Conservation (phyloP, 2,113 vertebrate species). For the Zosterops japonicus region DNA sequence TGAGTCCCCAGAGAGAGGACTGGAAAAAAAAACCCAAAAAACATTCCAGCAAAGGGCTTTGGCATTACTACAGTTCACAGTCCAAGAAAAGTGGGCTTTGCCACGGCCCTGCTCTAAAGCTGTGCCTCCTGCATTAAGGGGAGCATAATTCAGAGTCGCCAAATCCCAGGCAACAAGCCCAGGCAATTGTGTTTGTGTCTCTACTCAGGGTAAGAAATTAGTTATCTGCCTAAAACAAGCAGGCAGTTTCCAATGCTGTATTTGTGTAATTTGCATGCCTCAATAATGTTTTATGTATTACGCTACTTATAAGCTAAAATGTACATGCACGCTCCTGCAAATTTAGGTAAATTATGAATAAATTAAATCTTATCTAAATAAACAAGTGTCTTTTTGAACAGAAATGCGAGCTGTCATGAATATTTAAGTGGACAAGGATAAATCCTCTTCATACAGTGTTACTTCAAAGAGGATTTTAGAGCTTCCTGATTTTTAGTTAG, state of each 20-base stretch:
- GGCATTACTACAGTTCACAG: not conserved
- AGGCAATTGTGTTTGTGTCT: constrained; percentile 56
- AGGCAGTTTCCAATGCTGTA: constrained; percentile 47
- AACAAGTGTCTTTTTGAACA: constrained; percentile 84
- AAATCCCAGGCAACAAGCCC: constrained; percentile 40
- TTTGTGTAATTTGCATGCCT: constrained; percentile 75
- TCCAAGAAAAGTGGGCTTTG: not conserved
- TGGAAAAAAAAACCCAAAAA: not conserved
- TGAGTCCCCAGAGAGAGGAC: rapidly evolving
- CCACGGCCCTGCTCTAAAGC: not conserved
- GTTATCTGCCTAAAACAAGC: constrained; percentile 77
- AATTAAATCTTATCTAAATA: constrained; percentile 88
- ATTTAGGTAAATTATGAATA: constrained; percentile 87
- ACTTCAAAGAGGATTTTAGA: constrained; percentile 69
- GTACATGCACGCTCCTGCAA: constrained; percentile 78
- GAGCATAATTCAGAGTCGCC: constrained; percentile 26
- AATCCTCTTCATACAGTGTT: constrained; percentile 65
- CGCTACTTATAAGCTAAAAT: constrained; percentile 75
- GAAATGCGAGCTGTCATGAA: constrained; percentile 79
- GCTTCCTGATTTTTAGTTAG: constrained; percentile 63
- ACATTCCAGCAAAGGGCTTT: not conserved
- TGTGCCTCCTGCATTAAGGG: not conserved
- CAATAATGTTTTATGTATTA: constrained; percentile 79
- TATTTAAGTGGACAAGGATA: constrained; percentile 80
- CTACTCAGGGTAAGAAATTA: constrained; percentile 53